Evolutionary conservation across 1,140 invertebrate species (phyloP), one percentile per base, ranked within the genome.

Genomic region (Stegodyphus mimosarum): DNA sequence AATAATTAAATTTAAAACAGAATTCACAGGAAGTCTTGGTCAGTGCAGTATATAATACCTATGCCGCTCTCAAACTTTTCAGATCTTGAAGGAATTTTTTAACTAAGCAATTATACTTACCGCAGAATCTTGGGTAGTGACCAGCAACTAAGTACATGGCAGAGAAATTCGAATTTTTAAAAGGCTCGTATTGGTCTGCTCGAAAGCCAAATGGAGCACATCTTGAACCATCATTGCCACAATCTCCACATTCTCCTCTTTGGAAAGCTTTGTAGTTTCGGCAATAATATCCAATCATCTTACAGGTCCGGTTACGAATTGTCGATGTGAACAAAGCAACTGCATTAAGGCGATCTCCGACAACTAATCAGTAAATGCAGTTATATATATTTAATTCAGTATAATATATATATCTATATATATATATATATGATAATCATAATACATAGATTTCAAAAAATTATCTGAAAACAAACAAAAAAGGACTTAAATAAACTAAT

Each of bases 171-270:
- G 81, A 84, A 53, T 53, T 13, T 49, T 86, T 86, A 13, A 78
- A 86, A 6, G 83, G 83, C 11, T 17, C 48, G 15, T 86, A 86
- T 66, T 53, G 64, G n/a, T 87, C 86, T 33, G 73, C 79, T 15
- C 13, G 60, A 18, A 76, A 72, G 15, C 86, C 77, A 6, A 87
- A 7, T 6, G 70, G 60, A 6, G 86, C 77, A 64, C 86, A 87
- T 6, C 67, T 48, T 4, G 77, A 83, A 10, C 81, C 75, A 72
- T 88, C 79, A 9, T 49, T 13, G 10, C 83, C 87, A 50, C 88
- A 88, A 63, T 86, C 66, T 18, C 83, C 87, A 70, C 88, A 88
- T 17, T 70, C 79, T 15, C 88, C 88, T 53, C 72, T 83, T 17
- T 50, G 63, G 70, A 88, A 88, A 15, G 79, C 79, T 17, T 86